Conservation (phyloP, 2,113 vertebrate species). For the Hypocryptadius cinnamomeus region DNA sequence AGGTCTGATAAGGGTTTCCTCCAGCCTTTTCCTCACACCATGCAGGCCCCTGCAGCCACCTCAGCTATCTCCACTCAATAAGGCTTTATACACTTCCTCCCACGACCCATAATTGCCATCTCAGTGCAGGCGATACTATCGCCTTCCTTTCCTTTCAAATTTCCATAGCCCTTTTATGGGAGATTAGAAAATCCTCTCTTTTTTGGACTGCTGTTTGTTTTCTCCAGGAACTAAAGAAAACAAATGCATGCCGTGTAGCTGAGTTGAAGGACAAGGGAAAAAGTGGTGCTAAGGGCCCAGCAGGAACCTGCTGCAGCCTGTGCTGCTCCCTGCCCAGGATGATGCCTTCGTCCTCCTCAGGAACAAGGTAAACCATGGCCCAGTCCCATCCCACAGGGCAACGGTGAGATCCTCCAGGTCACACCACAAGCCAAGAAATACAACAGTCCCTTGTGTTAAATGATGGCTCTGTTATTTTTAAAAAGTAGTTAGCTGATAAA, state of each 20-base stretch:
- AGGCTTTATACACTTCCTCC: conserved; percentile 66
- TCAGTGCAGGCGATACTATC: conserved; percentile 25
- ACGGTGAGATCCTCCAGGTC: not conserved
- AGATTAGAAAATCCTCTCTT: conserved; percentile 55
- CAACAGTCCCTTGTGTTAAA: not conserved
- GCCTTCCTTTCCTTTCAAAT: conserved; percentile 67
- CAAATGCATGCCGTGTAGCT: not conserved
- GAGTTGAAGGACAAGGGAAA: conserved; percentile 19
- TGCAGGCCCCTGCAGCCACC: conserved; percentile 26
- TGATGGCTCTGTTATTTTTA: not conserved
- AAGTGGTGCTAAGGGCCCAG: not conserved
- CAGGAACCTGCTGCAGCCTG: not conserved
- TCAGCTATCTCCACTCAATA: conserved; percentile 1
- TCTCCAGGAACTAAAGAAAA: conserved; percentile 11
- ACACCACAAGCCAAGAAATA: not conserved
- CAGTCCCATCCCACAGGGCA: not conserved
- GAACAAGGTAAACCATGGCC: accelerated
- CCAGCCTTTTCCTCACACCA: conserved; percentile 61
- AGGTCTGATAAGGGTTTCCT: conserved; percentile 74
- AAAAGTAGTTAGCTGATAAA: not conserved
- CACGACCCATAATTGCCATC: conserved; percentile 56
- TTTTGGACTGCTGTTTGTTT: conserved; percentile 58
- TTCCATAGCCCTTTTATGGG: conserved; percentile 36
- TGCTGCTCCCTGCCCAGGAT: not conserved
- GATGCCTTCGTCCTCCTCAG: accelerated